These are phyloP conservation scores for Acrocephalus kingi DNA, from an alignment of 2,113 vertebrate genomes.

Conservation along the genomic window DNA sequence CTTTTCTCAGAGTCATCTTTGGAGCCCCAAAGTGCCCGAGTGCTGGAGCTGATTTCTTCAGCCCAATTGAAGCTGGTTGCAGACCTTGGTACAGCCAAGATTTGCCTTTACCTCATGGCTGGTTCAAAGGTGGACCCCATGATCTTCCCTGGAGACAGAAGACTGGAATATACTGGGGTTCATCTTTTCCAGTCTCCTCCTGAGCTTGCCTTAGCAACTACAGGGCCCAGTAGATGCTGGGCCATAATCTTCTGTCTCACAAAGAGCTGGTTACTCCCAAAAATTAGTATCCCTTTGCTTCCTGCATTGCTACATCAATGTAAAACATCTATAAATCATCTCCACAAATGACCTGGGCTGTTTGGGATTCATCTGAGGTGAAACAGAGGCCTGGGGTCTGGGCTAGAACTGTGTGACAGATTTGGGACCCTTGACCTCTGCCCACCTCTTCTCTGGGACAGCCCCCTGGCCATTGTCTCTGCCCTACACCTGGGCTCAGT, in stretches of 20 bases:
- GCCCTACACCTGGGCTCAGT: not conserved
- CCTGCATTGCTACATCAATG: not conserved
- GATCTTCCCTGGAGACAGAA: not conserved
- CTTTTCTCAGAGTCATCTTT: not conserved
- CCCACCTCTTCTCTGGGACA: not conserved
- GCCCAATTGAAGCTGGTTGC: not conserved
- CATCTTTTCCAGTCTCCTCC: not conserved
- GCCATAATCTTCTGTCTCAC: not conserved
- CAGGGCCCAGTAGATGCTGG: not conserved
- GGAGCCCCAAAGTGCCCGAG: not conserved
- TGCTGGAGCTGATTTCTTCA: accelerated
- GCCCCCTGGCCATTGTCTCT: not conserved
- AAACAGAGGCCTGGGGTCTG: not conserved
- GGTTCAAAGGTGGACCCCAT: not conserved
- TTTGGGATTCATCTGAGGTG: not conserved
- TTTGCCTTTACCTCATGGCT: not conserved
- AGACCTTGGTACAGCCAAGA: not conserved
- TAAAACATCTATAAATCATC: not conserved
- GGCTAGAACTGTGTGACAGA: not conserved
- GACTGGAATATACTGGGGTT: accelerated
- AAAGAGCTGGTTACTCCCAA: not conserved
- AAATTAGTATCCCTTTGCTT: not conserved
- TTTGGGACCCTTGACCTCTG: not conserved
- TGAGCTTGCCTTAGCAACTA: not conserved
- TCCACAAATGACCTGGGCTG: not conserved